phyloP scores from a whole-genome alignment of 1,140 invertebrate species.

The Lucilia sericata region DNA sequence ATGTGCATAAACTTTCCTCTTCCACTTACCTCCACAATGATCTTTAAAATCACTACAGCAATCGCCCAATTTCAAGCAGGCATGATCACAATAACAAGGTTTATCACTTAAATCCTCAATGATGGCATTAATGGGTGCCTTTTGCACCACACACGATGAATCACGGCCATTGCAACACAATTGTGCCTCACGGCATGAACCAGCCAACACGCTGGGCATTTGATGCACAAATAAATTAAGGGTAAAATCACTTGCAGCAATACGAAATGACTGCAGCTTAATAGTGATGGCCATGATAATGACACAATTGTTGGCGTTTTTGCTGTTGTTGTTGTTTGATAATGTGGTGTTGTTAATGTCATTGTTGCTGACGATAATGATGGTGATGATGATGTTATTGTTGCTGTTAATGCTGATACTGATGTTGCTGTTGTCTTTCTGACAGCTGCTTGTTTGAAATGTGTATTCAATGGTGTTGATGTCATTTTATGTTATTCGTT shows the following conservation, averaged over 20 bases:
- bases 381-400: conserved; percentile 4
- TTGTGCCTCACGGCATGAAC: conserved; percentile 80
- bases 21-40: conserved; percentile 82
- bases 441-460: not conserved
- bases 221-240: conserved; percentile 35
- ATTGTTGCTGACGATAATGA: not conserved
- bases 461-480: not conserved
- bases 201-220: conserved; percentile 59
- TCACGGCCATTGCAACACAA: conserved; percentile 85
- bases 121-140: conserved; percentile 83
- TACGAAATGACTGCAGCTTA: not conserved
- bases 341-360: too few species aligned
- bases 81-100: conserved; percentile 90
- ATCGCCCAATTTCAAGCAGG: conserved; percentile 86
- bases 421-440: conserved; percentile 26
- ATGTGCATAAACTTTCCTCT: too few species aligned
- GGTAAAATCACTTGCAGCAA: conserved; percentile 13
- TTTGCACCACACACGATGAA: conserved; percentile 89
- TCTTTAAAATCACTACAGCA: conserved; percentile 88
- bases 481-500: not conserved
- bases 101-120: conserved; percentile 84
- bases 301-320: not conserved
- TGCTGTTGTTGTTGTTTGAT: not conserved
- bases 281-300: too few species aligned
- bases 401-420: not conserved